Evolutionary conservation across 2,113 vertebrate genomes (phyloP).

Genomic region (Albula glossodonta): DNA sequence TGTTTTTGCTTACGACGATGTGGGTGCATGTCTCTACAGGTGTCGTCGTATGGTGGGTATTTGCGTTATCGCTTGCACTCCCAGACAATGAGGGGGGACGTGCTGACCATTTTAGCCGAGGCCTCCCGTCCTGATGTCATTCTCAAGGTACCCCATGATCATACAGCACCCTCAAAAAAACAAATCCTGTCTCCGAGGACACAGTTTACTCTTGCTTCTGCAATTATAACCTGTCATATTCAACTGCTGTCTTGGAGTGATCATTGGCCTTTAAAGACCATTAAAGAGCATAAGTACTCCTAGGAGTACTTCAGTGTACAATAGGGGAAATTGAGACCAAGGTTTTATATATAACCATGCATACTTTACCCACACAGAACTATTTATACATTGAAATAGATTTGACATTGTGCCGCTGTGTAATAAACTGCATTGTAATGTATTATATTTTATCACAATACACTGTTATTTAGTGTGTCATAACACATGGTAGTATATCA

Average conservation of each 20-base stretch:
- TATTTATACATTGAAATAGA: too few relatives aligned
- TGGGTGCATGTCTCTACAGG: conserved; percentile 61
- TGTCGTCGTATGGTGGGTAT: conserved; percentile 87
- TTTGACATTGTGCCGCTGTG: too few relatives aligned
- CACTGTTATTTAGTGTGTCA: neutral
- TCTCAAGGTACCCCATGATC: conserved; percentile 77
- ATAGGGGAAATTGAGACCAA: too few relatives aligned
- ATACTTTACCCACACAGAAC: too few relatives aligned
- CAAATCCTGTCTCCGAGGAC: neutral
- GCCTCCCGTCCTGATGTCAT: conserved; percentile 81
- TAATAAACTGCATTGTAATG: neutral
- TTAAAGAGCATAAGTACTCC: too few relatives aligned
- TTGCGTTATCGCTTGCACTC: conserved; percentile 84
- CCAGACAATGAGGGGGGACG: conserved; percentile 82
- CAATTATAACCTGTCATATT: neutral
- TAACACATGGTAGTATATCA: neutral
- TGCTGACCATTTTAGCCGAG: conserved; percentile 78
- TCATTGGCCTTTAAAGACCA: too few relatives aligned
- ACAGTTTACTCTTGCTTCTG: neutral
- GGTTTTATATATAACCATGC: too few relatives aligned
- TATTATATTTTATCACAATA: neutral
- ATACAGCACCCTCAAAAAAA: neutral
- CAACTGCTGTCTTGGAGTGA: too few relatives aligned
- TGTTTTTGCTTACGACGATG: neutral
- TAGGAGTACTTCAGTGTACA: too few relatives aligned